A percentile compares a stretch with the other conserved stretches of the same genome.
phyloP scores from a whole-genome alignment of 2,797 vertebrate species.

The Tenualosa ilisha region DNA sequence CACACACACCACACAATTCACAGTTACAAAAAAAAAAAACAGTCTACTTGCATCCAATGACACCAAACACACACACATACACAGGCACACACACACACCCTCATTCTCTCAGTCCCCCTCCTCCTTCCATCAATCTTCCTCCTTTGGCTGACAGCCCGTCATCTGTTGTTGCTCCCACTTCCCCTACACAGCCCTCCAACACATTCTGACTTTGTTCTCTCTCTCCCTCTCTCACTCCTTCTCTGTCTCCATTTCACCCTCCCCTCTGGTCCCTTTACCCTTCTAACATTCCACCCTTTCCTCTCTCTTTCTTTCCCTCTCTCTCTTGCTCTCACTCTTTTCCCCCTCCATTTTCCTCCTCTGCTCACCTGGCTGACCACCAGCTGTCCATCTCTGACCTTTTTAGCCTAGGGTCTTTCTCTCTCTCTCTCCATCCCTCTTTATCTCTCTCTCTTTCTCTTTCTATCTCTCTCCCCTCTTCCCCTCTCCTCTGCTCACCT shows the following conservation, averaged over 20 bases:
- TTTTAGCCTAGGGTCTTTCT: neutral
- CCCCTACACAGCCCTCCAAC: neutral
- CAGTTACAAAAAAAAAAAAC: no score
- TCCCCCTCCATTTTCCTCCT: neutral
- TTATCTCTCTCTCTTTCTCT: no score
- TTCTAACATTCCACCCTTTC: neutral
- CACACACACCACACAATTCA: neutral
- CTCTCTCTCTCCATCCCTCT: no score
- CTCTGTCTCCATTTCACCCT: neutral
- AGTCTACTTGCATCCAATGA: no score
- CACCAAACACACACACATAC: neutral
- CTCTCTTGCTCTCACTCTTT: no score
- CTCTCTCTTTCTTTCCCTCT: neutral
- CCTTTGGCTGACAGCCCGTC: slow-evolving; percentile 3
- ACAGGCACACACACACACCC: neutral
- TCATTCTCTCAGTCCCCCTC: no score
- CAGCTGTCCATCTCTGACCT: neutral
- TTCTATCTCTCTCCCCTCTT: neutral
- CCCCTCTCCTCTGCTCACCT: neutral
- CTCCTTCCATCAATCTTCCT: neutral
- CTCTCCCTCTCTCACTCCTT: neutral
- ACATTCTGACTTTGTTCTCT: neutral
- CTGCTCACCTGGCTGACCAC: neutral
- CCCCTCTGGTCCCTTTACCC: neutral
- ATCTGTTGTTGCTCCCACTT: neutral